phyloP scores from a whole-genome alignment of 2,888 invertebrate genomes.

The Dione juno region DNA sequence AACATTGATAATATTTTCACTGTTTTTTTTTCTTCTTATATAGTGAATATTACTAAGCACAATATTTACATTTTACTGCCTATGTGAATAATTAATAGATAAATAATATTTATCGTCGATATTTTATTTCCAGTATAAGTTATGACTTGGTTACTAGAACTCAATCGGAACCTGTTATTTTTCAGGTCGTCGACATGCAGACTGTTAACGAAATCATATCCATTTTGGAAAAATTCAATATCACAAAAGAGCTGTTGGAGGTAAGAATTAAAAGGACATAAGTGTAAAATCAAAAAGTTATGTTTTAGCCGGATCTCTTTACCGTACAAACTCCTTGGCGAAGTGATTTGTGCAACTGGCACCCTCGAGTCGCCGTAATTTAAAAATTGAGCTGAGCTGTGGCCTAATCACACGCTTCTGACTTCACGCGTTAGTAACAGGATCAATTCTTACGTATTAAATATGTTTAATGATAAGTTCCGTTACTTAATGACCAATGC shows the following conservation, averaged over 20 bases:
- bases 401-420: no score
- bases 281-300: not conserved
- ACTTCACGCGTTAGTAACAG: no score
- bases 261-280: conserved; percentile 71
- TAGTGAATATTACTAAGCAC: conserved; percentile 2
- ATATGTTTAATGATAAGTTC: no score
- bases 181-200: conserved; percentile 97
- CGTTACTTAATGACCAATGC: no score
- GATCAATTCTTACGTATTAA: no score
- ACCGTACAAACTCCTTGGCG: no score
- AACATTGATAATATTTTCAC: conserved; percentile 4
- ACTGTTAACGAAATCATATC: conserved; percentile 96
- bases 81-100: conserved; percentile 3
- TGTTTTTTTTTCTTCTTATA: not conserved
- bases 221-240: conserved; percentile 94
- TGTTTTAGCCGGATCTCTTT: not conserved
- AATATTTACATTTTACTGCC: not conserved
- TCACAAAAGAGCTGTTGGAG: conserved; percentile 95
- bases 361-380: no score
- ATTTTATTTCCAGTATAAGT: not conserved
- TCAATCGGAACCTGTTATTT: conserved; percentile 36
- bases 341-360: no score
- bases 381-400: no score
- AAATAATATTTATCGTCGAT: not conserved
- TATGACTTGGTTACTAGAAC: conserved; percentile 10